Evolutionary conservation across 2,113 vertebrate species (phyloP).

Genomic region (Nyctibius bracteatus): DNA sequence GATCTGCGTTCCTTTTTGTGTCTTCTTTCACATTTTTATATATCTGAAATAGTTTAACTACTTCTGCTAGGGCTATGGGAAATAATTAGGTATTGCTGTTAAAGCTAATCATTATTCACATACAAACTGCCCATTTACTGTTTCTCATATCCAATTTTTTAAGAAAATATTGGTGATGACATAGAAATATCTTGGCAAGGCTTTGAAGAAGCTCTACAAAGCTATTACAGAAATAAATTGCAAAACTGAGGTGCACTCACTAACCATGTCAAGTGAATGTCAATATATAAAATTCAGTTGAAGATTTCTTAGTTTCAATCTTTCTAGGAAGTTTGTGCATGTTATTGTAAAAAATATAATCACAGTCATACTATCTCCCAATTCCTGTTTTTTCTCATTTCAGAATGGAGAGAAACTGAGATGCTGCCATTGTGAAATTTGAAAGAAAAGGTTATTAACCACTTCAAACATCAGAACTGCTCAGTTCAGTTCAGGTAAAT

Average conservation of each 20-base stretch:
- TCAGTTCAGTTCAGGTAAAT: neutral
- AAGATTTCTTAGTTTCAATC: neutral
- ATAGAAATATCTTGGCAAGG: neutral
- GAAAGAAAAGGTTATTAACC: neutral
- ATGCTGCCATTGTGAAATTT: neutral
- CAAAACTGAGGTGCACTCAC: neutral
- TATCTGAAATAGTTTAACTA: neutral
- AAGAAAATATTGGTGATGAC: conserved; percentile 5
- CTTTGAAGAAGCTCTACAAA: neutral
- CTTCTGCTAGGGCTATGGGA: conserved; percentile 10
- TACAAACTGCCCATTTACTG: conserved; percentile 11
- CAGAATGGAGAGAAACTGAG: neutral
- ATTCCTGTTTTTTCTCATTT: neutral
- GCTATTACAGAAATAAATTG: neutral
- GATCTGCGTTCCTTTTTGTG: conserved; percentile 3
- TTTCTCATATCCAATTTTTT: neutral
- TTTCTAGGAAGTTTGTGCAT: neutral
- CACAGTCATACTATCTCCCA: neutral
- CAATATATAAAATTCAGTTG: neutral
- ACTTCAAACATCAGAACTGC: neutral
- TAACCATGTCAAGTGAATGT: neutral
- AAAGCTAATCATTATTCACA: conserved; percentile 30
- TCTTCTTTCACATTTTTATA: neutral
- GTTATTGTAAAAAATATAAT: neutral
- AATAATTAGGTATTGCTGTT: conserved; percentile 33